Conservation (phyloP, 2,113 vertebrate genomes). For the Leucoraja erinaceus region DNA sequence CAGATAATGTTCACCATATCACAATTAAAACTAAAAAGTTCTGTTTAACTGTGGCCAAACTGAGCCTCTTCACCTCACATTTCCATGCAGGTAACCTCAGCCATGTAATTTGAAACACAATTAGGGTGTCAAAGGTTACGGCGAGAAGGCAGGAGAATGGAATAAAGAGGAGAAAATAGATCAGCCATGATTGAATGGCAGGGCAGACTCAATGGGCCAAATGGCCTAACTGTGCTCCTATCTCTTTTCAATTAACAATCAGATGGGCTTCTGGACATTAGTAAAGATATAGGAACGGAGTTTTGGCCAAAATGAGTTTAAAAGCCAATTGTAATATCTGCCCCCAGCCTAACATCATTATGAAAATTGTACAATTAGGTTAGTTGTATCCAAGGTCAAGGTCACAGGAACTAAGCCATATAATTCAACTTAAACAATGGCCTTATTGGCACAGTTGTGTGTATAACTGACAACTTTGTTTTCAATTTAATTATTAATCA, state of each 20-base stretch:
- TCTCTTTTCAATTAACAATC: background rate
- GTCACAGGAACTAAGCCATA: background rate
- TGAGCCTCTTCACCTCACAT: background rate
- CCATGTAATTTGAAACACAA: background rate
- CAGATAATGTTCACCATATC: background rate
- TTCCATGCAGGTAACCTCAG: background rate
- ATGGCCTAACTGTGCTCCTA: too few relatives aligned
- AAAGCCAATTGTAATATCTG: background rate
- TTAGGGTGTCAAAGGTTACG: too few relatives aligned
- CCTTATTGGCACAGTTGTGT: background rate
- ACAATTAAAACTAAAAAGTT: background rate
- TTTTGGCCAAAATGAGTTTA: background rate
- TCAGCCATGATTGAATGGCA: too few relatives aligned
- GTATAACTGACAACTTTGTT: background rate
- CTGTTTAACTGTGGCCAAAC: too few relatives aligned
- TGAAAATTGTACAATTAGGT: background rate
- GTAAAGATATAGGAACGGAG: background rate
- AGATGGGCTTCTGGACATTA: background rate
- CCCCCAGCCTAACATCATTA: background rate
- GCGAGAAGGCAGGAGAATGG: too few relatives aligned
- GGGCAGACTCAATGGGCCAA: too few relatives aligned
- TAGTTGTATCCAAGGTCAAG: background rate
- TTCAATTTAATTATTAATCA: background rate
- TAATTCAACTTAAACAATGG: slow-evolving; percentile 3
- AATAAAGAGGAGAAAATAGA: too few relatives aligned